phyloP scores from a whole-genome alignment of 2,888 invertebrate genomes.

The Pachymerium ferrugineum region DNA sequence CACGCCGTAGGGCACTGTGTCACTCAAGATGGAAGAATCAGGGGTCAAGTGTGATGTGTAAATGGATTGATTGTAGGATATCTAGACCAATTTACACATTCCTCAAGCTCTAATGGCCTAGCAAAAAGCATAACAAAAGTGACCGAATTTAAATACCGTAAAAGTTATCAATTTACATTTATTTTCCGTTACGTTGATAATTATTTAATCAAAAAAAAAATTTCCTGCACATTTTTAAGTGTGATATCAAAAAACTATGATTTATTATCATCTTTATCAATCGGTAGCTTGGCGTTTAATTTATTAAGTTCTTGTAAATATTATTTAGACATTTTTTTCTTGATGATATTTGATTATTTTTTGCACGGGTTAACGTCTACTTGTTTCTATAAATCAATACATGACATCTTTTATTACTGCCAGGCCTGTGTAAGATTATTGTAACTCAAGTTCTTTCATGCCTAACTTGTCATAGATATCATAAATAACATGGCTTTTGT shows the following conservation, averaged over 20 bases:
- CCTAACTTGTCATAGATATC: not conserved
- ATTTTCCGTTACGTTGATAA: not conserved
- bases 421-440: not conserved
- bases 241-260: too few relatives aligned
- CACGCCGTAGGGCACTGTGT: not conserved
- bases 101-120: not conserved
- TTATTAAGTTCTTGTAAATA: not conserved
- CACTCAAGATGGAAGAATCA: conserved; percentile 16
- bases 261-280: not conserved
- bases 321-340: not conserved
- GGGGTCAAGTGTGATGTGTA: conserved; percentile 23
- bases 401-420: conserved; percentile 1
- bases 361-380: not conserved
- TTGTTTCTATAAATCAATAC: not conserved
- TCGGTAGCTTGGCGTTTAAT: not conserved
- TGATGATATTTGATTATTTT: not conserved
- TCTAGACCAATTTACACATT: conserved; percentile 22
- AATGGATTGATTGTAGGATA: conserved; percentile 22
- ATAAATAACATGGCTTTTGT: not conserved
- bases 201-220: too few relatives aligned
- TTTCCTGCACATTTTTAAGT: too few relatives aligned
- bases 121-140: not conserved
- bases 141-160: not conserved
- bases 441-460: not conserved
- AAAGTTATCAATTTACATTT: not conserved